Conservation (phyloP, 2,797 vertebrate species). For the Geotria australis region DNA sequence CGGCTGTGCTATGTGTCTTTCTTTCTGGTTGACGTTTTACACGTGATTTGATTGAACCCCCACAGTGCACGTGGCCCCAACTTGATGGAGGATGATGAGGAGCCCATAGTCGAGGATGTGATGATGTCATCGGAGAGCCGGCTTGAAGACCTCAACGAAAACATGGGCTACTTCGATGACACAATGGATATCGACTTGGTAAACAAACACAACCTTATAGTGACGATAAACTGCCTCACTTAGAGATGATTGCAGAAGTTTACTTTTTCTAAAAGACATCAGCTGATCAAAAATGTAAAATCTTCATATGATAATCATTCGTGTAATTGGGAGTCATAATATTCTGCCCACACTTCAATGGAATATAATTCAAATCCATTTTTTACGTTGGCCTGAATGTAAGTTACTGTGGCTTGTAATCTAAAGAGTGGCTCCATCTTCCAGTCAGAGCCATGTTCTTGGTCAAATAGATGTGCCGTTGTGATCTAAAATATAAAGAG, state of each 20-base stretch:
- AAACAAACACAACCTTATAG: slow-evolving; percentile 9
- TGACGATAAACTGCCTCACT: background rate
- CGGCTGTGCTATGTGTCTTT: too few relatives aligned
- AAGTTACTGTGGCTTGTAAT: too few relatives aligned
- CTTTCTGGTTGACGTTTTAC: background rate
- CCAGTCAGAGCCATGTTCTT: too few relatives aligned
- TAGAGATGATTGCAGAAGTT: slow-evolving; percentile 2
- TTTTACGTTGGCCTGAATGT: too few relatives aligned
- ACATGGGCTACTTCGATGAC: slow-evolving; percentile 69
- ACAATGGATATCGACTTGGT: slow-evolving; percentile 99
- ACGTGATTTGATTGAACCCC: background rate
- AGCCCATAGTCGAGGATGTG: slow-evolving; percentile 95
- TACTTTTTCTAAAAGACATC: background rate
- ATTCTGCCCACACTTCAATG: too few relatives aligned
- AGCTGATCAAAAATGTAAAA: background rate
- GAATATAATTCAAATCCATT: too few relatives aligned
- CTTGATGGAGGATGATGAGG: slow-evolving; percentile 95
- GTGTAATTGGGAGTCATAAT: too few relatives aligned
- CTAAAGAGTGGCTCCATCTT: too few relatives aligned
- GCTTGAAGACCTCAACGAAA: slow-evolving; percentile 95
- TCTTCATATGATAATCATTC: too few relatives aligned
- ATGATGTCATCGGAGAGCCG: slow-evolving; percentile 99
- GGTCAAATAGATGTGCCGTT: too few relatives aligned
- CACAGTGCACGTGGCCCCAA: slow-evolving; percentile 31
- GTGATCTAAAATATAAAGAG: too few relatives aligned